Base-by-base conservation (phyloP, 2,888 invertebrate genomes). In the Eupithecia insigniata region DNA sequence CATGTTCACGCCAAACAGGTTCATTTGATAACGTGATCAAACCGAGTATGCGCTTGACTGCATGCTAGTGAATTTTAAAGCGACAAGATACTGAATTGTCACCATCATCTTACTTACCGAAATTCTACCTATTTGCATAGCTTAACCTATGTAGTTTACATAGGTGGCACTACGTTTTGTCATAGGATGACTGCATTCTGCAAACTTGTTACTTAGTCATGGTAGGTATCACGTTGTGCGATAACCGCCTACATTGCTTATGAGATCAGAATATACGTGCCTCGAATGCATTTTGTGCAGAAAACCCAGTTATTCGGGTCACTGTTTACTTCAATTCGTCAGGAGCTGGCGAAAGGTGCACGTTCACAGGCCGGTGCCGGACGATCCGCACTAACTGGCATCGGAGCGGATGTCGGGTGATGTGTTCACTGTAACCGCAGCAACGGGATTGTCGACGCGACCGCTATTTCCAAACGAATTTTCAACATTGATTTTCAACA, bases 181-280 rank as follows among this genome's bases (percentile, higher is more conserved):
- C 66, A 67, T 69, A 66, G 62, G 76, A 76, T 78, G 77, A 78
- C 75, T 73, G 71, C 71, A 75, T 70, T 65, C 66, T 55, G 60
- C 70, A 69, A 71, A 72, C 61, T 66, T 68, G 72, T 74, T 72
- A 72, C 66, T 76, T 75, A 75, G 72, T 74, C 72, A 76, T 62
- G 32, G 61, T 55, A 55, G 26, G 55, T 26, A 55, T 55, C 22
- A 46, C 28, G 46, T 39, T 26, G 58, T 66, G 16, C n/a, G 43
- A 60, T 66, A 58, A 58, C 67, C 67, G 39, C 62, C 34, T 34
- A 62, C 36, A 64, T 36, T 4, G 36, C 64, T 26, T 68, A 65
- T 71, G 71, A 71, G 71, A 64, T 71, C 71, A 71, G 36, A 64
- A 58, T 34, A 28, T 65, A 70, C 70, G 70, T 70, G 70, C 22